Conservation (phyloP, 2,113 vertebrate species). For the Trogon melanurus region DNA sequence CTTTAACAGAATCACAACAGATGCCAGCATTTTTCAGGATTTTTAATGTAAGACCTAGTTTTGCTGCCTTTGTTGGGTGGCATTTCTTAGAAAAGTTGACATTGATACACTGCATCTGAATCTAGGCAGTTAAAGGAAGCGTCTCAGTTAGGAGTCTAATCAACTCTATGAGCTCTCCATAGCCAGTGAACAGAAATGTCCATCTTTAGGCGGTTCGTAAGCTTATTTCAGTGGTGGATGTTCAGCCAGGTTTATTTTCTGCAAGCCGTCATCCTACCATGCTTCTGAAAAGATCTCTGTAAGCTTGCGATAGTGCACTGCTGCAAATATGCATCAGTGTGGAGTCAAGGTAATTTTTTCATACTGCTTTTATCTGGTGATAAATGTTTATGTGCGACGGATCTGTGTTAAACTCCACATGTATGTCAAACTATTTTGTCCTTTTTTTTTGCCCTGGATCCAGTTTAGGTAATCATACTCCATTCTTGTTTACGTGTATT, state of each 20-base stretch:
- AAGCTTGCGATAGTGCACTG: neutral
- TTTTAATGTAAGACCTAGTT: neutral
- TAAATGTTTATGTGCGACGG: neutral
- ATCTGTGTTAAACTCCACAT: accelerated
- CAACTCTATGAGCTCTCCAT: neutral
- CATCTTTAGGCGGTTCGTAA: neutral
- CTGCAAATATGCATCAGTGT: accelerated
- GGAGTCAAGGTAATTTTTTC: neutral
- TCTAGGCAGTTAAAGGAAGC: neutral
- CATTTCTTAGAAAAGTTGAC: neutral
- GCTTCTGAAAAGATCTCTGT: neutral
- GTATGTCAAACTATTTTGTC: neutral
- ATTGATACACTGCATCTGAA: neutral
- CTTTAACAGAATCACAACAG: neutral
- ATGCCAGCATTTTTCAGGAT: neutral
- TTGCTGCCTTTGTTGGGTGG: neutral
- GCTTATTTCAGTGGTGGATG: neutral
- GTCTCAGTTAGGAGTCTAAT: neutral
- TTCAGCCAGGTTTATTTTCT: neutral
- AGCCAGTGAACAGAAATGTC: neutral
- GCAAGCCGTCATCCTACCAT: neutral
- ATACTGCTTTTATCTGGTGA: neutral
- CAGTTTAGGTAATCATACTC: neutral
- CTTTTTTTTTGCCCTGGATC: neutral
- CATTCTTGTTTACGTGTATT: neutral